phyloP scores from a whole-genome alignment of 2,113 vertebrate species.

The Lepisosteus osseus region DNA sequence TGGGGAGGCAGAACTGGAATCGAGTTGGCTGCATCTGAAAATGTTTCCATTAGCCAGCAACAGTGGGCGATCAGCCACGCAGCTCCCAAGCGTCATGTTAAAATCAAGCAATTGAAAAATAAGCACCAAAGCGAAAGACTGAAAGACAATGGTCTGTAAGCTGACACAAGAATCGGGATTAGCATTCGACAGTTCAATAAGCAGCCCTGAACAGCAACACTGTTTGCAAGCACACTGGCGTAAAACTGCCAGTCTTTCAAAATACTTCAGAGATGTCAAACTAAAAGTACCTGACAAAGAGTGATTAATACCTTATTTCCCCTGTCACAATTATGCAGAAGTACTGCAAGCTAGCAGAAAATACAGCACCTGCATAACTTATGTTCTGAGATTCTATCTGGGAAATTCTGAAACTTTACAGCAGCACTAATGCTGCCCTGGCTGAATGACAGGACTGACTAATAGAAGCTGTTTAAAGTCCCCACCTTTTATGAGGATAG shows the following conservation, averaged over 20 bases:
- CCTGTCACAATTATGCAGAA: not conserved
- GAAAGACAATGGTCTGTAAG: too few species aligned
- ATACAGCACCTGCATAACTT: not conserved
- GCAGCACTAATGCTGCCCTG: not conserved
- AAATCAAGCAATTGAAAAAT: too few species aligned
- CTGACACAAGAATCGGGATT: too few species aligned
- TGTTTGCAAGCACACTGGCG: not conserved
- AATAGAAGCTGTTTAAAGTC: not conserved
- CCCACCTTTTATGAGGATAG: not conserved
- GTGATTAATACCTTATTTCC: conserved; percentile 3
- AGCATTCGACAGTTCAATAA: not conserved
- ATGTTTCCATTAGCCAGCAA: too few species aligned
- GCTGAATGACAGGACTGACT: not conserved
- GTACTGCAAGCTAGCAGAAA: conserved; percentile 1
- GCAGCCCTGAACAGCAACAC: not conserved
- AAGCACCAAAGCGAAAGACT: too few species aligned
- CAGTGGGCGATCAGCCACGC: too few species aligned
- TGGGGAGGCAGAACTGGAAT: too few species aligned
- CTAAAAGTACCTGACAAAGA: conserved; percentile 3
- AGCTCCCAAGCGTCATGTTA: too few species aligned
- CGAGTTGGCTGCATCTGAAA: too few species aligned
- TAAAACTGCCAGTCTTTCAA: too few species aligned
- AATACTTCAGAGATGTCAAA: not conserved
- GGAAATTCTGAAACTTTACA: not conserved
- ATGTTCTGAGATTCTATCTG: not conserved